Evolutionary conservation across 2,113 vertebrate species (phyloP), one percentile per base, ranked within the genome.

Genomic region (Corydoras sp.): DNA sequence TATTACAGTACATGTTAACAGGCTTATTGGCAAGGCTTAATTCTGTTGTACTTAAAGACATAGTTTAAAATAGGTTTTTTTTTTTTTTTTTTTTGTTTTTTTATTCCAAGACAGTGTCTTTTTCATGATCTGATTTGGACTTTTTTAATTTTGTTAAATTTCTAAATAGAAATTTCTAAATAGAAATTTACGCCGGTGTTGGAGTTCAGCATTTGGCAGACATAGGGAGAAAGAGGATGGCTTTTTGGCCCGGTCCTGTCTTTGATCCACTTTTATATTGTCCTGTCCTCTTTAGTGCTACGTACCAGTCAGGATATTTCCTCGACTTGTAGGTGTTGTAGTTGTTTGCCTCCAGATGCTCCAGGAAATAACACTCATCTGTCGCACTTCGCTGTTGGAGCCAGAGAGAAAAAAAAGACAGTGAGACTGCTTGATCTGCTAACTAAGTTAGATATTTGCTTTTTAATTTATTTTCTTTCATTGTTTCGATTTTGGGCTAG

Each of bases 151-250:
- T 14, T 53, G 51, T 14, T 10, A 53, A 53, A 53, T 53, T 10
- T 10, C 51, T 53, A 1, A 50, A 50, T 50, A 50, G 11, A 24
- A 24, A 24, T 24, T 24, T 24, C 6, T 11, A 15, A 32, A 50
- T 12, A 48, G 62, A 58, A 48, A 62, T 58, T 43, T 31, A 53
- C 48, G 29, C 56, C 5, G 65, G 13, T 4, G 15, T 48, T 43
- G 1, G 7, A 24, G 74, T 67, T 94, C 92, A 99, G 88, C 88
- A 87, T 79, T 93, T 97, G 76, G 92, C 89, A 55, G 95, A 93
- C 95, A 98, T 98, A 0, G 97, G 97, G 54, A 99, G 96, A 62
- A 99, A 99, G 74, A 98, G 95, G 75, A 99, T 94, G 76, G 97
- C 95, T 86, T 99, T 99, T 89, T 99, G 96, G 79, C 95, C 97